Evolutionary conservation across 2,113 vertebrate species (phyloP).

Genomic region (Crotalus horridus): DNA sequence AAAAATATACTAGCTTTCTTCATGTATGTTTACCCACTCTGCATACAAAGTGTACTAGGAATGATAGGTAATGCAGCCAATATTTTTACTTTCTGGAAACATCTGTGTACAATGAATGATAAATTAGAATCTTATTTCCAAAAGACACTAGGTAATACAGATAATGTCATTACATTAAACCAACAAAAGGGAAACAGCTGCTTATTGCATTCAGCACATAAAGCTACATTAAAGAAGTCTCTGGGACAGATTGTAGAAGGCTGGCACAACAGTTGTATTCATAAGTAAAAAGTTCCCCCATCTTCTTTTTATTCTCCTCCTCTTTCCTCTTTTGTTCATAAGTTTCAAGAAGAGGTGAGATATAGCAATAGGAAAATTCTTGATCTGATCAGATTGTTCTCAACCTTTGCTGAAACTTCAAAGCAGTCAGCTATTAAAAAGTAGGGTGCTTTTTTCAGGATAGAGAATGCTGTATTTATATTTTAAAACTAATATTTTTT

Average conservation of each 20-base stretch:
- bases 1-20: slow-evolving; percentile 60
- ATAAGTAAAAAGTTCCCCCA: background rate
- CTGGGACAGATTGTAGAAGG: slow-evolving; percentile 63
- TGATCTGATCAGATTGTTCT: slow-evolving; percentile 8
- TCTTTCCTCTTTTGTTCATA: background rate
- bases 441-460: background rate
- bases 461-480: background rate
- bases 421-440: accelerated
- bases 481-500: background rate
- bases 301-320: background rate
- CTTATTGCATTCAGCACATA: slow-evolving; percentile 68
- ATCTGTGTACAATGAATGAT: slow-evolving; percentile 74
- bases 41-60: slow-evolving; percentile 63
- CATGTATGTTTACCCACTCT: slow-evolving; percentile 57
- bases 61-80: slow-evolving; percentile 66
- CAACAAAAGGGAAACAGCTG: slow-evolving; percentile 73
- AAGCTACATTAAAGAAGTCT: slow-evolving; percentile 65
- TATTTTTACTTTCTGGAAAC: slow-evolving; percentile 65
- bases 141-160: slow-evolving; percentile 63
- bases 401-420: slow-evolving; percentile 18
- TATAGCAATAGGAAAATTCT: background rate
- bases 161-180: slow-evolving; percentile 67
- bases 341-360: slow-evolving; percentile 22
- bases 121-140: slow-evolving; percentile 70
- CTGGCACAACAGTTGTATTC: slow-evolving; percentile 65